Evolutionary conservation across 1,140 invertebrate species (phyloP), one percentile per base, ranked within the genome.

Genomic region (Mya arenaria): DNA sequence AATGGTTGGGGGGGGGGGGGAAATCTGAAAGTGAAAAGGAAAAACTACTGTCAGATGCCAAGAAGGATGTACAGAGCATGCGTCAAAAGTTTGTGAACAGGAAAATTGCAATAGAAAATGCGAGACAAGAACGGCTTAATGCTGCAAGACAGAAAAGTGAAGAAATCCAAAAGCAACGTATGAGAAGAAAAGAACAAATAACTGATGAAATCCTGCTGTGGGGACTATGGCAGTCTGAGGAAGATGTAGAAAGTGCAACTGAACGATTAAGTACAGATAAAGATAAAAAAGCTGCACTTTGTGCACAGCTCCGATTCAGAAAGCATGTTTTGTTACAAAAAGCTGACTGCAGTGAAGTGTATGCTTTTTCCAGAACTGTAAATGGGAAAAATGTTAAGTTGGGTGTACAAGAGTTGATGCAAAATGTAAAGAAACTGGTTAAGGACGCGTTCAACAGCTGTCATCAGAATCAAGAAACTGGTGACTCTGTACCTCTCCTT

Each of bases 201-300:
- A 73, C 28, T 32, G 34, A 73, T 58, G 71, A 73, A 8, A 73
- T 73, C 30, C 23, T 73, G 19, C 32, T 34, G n/a, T 60, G 52
- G 48, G 52, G 71, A 36, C 71, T 73, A 41, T 73, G 71, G 71
- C 71, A 73, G n/a, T 36, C 71, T 5, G 44, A 56, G 19, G 23
- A 55, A 32, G 30, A 73, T 23, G 32, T 62, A 34, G 71, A 58
- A 36, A 73, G 71, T 55, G 41, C 68, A 15, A 1, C 55, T 10
- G 17, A 72, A 55, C 41, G 23, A 17, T 55, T 72, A 55, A 72
- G 19, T n/a, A 68, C 17, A 19, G 37, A 36, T 36, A 10, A 34
- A 19, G 65, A 68, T 36, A 74, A 58, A 58, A 2, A 37, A 62
- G 39, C 55, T 60, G 73, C 73, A 28, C 30, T 75, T 19, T 41